Base-by-base conservation (phyloP, 2,888 invertebrate species). In the Tetropium fuscum region DNA sequence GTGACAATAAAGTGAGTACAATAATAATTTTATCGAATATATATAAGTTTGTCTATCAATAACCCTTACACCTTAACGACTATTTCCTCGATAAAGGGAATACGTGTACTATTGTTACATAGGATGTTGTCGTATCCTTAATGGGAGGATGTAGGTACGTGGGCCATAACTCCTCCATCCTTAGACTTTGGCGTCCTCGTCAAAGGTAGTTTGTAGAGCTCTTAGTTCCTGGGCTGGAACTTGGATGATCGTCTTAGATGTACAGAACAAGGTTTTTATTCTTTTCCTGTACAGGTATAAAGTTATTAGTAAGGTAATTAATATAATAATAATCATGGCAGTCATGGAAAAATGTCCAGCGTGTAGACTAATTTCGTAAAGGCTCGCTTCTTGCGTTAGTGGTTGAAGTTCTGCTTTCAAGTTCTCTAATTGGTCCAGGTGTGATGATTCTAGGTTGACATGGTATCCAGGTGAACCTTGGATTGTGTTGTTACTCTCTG, bases 141-240 rank as follows among this genome's bases (percentile, higher is more conserved):
- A n/a, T n/a, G n/a, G n/a, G n/a, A n/a, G n/a, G n/a, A n/a, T n/a
- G n/a, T n/a, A n/a, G n/a, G 30, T 7, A 3, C 11, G 36, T 36
- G 36, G 36, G 4, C 11, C 36, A 36, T 36, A 36, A 36, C 36
- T 36, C 36, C 36, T 36, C 36, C 36, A 36, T 36, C 36, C 36
- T 16, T 43, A 43, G 43, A 43, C 11, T 11, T 43, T 43, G 25
- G 22, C 43, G 43, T 43, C 43, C 40, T 43, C 43, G 43, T 43
- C 43, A 22, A 43, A 11, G 11, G 43, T 43, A 25, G 15, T 10
- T 13, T 25, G 43, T 6, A 20, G 11, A 6, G 7, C 13, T 11
- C 11, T 43, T 6, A 43, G 13, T 4, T 43, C 25, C 13, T 43
- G 43, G 25, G 25, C 20, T 10, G 25, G 25, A 40, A 40, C 40